Evolutionary conservation across 2,113 vertebrate species (phyloP).

Genomic region (Pollachius pollachius): DNA sequence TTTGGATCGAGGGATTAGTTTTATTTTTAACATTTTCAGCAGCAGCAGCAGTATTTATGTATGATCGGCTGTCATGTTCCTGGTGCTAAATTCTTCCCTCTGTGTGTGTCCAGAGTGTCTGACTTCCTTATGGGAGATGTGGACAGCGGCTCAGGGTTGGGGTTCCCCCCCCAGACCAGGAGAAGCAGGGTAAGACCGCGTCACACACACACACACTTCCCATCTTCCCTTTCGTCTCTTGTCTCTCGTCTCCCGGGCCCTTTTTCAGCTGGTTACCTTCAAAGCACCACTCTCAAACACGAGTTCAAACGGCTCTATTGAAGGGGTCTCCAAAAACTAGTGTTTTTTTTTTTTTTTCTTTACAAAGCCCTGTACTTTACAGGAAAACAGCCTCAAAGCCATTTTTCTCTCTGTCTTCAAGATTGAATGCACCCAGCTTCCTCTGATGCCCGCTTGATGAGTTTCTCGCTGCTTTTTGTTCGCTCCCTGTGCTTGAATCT

Average conservation of each 20-base stretch:
- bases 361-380: slow-evolving; percentile 38
- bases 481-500: slow-evolving; percentile 31
- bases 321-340: slow-evolving; percentile 30
- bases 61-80: background rate
- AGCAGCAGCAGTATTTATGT: too few species aligned
- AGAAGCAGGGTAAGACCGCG: slow-evolving; percentile 84
- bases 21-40: too few species aligned
- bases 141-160: slow-evolving; percentile 86
- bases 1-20: too few species aligned
- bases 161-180: slow-evolving; percentile 83
- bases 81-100: background rate
- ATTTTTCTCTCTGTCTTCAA: slow-evolving; percentile 36
- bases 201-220: slow-evolving; percentile 2
- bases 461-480: slow-evolving; percentile 20
- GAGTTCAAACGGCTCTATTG: slow-evolving; percentile 27
- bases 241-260: background rate
- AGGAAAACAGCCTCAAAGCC: slow-evolving; percentile 44
- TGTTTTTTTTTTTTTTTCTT: slow-evolving; percentile 21
- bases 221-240: slow-evolving; percentile 1
- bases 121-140: slow-evolving; percentile 99
- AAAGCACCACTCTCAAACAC: slow-evolving; percentile 33
- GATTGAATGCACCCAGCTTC: slow-evolving; percentile 11
- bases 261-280: background rate
- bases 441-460: slow-evolving; percentile 54
- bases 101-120: slow-evolving; percentile 81